These are phyloP conservation scores for Planococcus citri DNA, from an alignment of 1,140 invertebrate species.

Conservation along the genomic window DNA sequence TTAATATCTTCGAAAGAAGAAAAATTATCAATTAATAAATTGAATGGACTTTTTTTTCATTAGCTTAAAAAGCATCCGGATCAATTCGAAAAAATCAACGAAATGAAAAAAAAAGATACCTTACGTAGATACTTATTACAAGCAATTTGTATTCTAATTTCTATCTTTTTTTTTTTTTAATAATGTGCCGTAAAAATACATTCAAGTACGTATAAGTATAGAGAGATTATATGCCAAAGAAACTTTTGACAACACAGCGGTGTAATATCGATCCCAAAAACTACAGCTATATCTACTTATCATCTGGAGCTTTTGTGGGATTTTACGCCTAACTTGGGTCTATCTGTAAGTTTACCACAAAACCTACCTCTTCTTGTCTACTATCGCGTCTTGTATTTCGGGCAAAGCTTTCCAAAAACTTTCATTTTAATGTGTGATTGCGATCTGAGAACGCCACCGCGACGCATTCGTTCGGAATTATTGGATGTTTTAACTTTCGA, in stretches of 20 bases:
- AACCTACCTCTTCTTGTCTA: background rate
- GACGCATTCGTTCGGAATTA: background rate
- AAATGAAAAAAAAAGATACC: no score
- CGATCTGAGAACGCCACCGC: background rate
- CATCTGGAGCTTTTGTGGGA: background rate
- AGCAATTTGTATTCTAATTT: no score
- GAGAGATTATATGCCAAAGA: background rate
- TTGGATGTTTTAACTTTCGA: background rate
- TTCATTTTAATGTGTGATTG: slow-evolving; percentile 7
- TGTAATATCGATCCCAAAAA: background rate
- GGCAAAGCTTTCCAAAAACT: background rate
- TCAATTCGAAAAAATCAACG: no score
- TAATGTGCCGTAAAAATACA: background rate
- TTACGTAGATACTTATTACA: no score
- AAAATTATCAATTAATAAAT: no score
- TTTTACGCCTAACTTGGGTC: background rate
- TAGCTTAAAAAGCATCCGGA: no score
- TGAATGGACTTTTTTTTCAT: no score
- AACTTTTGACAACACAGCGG: background rate
- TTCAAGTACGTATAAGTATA: no score
- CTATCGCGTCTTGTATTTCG: background rate
- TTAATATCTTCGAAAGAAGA: no score
- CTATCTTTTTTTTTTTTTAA: background rate
- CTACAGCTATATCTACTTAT: slow-evolving; percentile 7
- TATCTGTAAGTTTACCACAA: background rate